Evolutionary conservation across 2,113 vertebrate genomes (phyloP), one percentile per base, ranked within the genome.

Genomic region (Nibea coibor): DNA sequence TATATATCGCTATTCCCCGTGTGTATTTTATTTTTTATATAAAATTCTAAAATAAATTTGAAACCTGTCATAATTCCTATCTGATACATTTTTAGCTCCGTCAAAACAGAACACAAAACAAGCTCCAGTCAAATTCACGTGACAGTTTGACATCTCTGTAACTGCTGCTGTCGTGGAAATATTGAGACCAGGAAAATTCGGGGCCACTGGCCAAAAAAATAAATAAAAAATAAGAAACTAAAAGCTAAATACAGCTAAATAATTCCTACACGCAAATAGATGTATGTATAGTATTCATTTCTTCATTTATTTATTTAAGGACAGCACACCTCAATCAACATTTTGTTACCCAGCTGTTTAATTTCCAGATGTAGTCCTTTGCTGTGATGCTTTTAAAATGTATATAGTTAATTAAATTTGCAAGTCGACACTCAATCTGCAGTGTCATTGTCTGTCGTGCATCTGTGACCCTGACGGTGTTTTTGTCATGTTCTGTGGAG

Each of bases 51-150:
- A 45, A 65, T 47, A 57, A 80, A 65, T 54, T n/a, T 57, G 53
- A 86, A 71, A 78, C 69, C 16, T 78, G 74, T 69, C 83, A 78
- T 54, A 43, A 47, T 69, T 70, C 42, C 17, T 28, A 75, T 79
- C 45, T 62, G 61, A 67, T 43, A 50, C 70, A 66, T 86, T 87
- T 80, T 78, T 75, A 79, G 66, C 72, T 72, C 54, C 42, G 57
- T 80, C 80, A 63, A 66, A 79, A 78, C 65, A 66, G 48, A 58
- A 66, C 35, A 65, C 42, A 53, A 82, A 75, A 56, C 70, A 24
- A 82, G 80, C 75, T 48, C 22, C 43, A 67, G 66, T 77, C 72
- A 69, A 42, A 80, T 59, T 68, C 85, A 65, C 50, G 10, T 77
- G 85, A 80, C 76, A 73, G 72, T 14, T 71, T 72, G 85, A 69